A percentile compares a stretch with the other conserved stretches of the same genome.
phyloP scores from a whole-genome alignment of 2,888 invertebrate species.

The Seladonia tumulorum region DNA sequence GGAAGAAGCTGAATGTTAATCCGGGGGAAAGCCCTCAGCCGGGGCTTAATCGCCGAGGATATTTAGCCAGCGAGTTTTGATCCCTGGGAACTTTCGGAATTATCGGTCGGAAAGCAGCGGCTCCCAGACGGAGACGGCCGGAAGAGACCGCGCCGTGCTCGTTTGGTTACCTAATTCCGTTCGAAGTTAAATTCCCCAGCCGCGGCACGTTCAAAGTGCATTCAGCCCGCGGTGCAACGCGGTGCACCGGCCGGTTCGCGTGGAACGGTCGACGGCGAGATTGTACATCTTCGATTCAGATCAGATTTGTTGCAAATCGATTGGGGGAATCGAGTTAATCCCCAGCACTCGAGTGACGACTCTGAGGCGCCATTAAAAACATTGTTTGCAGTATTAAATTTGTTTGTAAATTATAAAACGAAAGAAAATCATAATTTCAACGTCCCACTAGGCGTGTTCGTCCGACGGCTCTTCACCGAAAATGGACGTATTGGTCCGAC shows the following conservation, averaged over 20 bases:
- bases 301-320: not conserved
- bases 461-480: too few species aligned
- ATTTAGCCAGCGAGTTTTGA: slow-evolving; percentile 45
- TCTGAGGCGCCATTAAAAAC: too few species aligned
- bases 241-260: not conserved
- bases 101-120: slow-evolving; percentile 32
- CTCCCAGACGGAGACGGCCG: slow-evolving; percentile 1
- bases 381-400: too few species aligned
- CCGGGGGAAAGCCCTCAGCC: slow-evolving; percentile 7
- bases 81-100: slow-evolving; percentile 51
- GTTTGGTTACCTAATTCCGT: slow-evolving; percentile 74
- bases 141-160: slow-evolving; percentile 49
- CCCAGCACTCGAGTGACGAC: too few species aligned
- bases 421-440: too few species aligned
- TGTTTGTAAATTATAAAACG: too few species aligned
- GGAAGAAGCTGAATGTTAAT: slow-evolving; percentile 20
- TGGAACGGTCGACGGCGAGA: not conserved
- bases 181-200: slow-evolving; percentile 67
- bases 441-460: too few species aligned
- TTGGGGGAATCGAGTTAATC: not conserved
- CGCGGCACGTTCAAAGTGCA: slow-evolving; percentile 69
- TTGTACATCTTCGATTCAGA: not conserved
- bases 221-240: slow-evolving; percentile 36
- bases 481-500: too few species aligned
- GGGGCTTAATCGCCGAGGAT: slow-evolving; percentile 37